Conservation (phyloP, 2,888 invertebrate species). For the Apamea crenata region DNA sequence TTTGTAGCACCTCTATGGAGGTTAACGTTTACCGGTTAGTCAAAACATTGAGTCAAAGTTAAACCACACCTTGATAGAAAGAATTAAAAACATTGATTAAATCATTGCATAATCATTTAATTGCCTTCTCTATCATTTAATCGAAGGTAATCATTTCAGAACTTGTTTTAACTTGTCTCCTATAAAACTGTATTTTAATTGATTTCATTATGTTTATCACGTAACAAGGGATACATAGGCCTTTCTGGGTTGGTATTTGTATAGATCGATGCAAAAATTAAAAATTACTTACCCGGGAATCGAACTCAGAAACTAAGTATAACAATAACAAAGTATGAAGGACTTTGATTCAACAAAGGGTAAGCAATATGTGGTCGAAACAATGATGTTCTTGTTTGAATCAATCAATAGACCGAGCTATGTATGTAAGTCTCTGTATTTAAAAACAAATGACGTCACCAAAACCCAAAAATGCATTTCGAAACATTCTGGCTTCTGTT, state of each 20-base stretch:
- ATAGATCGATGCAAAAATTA: background rate
- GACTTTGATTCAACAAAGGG: background rate
- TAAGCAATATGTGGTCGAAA: background rate
- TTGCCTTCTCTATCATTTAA: slow-evolving; percentile 23
- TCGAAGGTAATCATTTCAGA: slow-evolving; percentile 12
- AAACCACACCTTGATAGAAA: slow-evolving; percentile 27
- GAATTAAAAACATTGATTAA: slow-evolving; percentile 16
- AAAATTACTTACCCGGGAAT: slow-evolving; percentile 40
- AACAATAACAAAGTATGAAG: background rate
- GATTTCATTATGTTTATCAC: slow-evolving; percentile 15
- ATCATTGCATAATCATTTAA: slow-evolving; percentile 33
- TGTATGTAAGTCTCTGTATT: background rate
- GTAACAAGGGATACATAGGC: slow-evolving; percentile 7
- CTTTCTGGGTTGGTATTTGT: background rate
- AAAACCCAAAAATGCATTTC: background rate
- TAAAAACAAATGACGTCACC: background rate
- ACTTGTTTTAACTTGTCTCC: slow-evolving; percentile 28
- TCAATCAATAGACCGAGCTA: background rate
- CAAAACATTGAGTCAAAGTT: slow-evolving; percentile 1
- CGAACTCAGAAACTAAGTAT: slow-evolving; percentile 14
- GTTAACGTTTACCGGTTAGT: background rate
- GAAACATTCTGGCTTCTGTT: background rate
- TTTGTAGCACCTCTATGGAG: background rate
- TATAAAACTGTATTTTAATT: slow-evolving; percentile 32
- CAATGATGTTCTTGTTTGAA: background rate